phyloP scores from a whole-genome alignment of 2,888 invertebrate genomes.

The Drosophila acutilabella region DNA sequence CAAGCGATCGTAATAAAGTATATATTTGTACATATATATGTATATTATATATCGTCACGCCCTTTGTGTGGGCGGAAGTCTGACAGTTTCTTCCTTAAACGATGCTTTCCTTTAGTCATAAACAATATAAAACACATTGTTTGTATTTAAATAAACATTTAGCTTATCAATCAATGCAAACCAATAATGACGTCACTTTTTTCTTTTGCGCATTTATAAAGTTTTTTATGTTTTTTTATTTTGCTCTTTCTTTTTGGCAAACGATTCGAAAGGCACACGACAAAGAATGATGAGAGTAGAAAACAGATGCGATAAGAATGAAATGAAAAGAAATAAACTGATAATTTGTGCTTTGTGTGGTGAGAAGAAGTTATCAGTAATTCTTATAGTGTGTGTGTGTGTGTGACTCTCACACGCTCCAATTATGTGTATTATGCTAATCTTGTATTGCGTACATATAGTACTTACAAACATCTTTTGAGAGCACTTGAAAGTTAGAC shows the following conservation, averaged over 20 bases:
- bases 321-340: constrained; percentile 1
- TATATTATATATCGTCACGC: constrained; percentile 23
- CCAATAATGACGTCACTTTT: constrained; percentile 36
- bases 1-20: constrained; percentile 17
- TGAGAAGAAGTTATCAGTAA: constrained; percentile 14
- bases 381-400: constrained; percentile 11
- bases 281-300: constrained; percentile 2
- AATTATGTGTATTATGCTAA: constrained; percentile 51
- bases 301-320: constrained; percentile 25
- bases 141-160: constrained; percentile 21
- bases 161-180: constrained; percentile 26
- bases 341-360: constrained; percentile 11
- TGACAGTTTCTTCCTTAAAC: constrained; percentile 47
- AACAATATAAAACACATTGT: constrained; percentile 2
- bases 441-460: constrained; percentile 33
- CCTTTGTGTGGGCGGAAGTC: constrained; percentile 53
- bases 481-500: constrained; percentile 17
- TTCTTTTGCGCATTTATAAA: constrained; percentile 43
- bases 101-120: constrained; percentile 38
- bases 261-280: constrained; percentile 32
- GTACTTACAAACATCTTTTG: constrained; percentile 27
- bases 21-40: background rate
- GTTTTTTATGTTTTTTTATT: background rate
- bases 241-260: constrained; percentile 16
- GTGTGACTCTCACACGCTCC: constrained; percentile 51